Evolutionary conservation across 2,888 invertebrate species (phyloP).

Genomic region (Papilio demoleus): DNA sequence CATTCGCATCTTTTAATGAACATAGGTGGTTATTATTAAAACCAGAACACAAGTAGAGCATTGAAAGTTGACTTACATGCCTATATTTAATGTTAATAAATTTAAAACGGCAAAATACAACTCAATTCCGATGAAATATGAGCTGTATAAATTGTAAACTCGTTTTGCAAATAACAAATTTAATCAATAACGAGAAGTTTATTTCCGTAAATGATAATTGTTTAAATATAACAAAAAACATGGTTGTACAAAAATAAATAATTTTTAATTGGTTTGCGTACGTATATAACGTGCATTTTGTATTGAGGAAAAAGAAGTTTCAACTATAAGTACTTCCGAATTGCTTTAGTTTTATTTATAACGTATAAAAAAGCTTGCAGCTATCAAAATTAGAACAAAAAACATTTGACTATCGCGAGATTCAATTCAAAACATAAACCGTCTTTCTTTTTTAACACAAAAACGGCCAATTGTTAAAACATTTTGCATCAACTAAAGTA

Average conservation of each 20-base stretch:
- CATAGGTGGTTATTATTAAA: slow-evolving; percentile 4
- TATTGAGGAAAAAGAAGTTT: too few relatives aligned
- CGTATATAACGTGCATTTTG: neutral
- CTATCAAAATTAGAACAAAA: too few relatives aligned
- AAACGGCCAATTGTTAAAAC: too few relatives aligned
- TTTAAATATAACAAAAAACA: neutral
- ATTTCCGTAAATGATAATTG: slow-evolving; percentile 12
- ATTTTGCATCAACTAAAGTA: neutral
- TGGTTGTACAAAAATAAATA: neutral
- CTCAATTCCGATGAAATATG: slow-evolving; percentile 23
- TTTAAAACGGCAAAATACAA: slow-evolving; percentile 13
- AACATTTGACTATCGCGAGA: too few relatives aligned
- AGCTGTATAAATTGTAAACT: slow-evolving; percentile 9
- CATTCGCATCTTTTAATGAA: slow-evolving; percentile 1
- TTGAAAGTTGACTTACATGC: slow-evolving; percentile 13
- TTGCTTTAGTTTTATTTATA: neutral
- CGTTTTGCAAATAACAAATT: neutral
- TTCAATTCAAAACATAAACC: too few relatives aligned
- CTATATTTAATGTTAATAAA: slow-evolving; percentile 26
- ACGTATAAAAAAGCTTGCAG: too few relatives aligned
- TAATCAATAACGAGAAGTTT: slow-evolving; percentile 17
- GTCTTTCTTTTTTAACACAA: too few relatives aligned
- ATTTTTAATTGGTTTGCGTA: neutral
- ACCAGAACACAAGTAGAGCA: slow-evolving; percentile 9
- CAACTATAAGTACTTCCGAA: neutral